Conservation (phyloP, 2,888 invertebrate species). For the Cheilosia grossa region DNA sequence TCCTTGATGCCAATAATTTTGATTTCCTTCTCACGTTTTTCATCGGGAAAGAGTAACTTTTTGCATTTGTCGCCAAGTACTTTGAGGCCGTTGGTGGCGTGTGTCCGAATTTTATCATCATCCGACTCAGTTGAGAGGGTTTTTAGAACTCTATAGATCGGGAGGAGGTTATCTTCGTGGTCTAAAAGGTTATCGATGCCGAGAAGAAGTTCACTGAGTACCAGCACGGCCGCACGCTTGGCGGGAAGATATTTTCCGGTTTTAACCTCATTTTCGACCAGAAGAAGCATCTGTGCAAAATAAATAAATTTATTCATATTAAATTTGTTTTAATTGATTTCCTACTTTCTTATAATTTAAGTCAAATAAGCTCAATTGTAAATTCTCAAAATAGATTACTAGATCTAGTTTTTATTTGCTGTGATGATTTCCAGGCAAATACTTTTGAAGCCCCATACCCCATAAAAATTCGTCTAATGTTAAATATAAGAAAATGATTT, state of each 20-base stretch:
- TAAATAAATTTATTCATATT: background rate
- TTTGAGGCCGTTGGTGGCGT: constrained; percentile 81
- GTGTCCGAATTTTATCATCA: constrained; percentile 80
- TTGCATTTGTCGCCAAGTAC: constrained; percentile 80
- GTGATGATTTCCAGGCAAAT: no score
- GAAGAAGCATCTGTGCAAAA: constrained; percentile 71
- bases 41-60: constrained; percentile 77
- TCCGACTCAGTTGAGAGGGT: constrained; percentile 77
- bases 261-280: constrained; percentile 79
- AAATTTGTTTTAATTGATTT: no score
- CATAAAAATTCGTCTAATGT: no score
- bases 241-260: constrained; percentile 81
- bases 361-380: no score
- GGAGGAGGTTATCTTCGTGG: constrained; percentile 81
- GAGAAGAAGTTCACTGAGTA: constrained; percentile 80
- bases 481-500: no score
- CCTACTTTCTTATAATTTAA: no score
- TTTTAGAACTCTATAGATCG: constrained; percentile 81
- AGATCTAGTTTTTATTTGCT: no score
- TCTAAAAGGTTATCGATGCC: constrained; percentile 82
- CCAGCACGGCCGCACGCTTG: constrained; percentile 81
- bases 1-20: constrained; percentile 80
- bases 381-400: no score
- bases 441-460: no score
- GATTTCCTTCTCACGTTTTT: constrained; percentile 79